phyloP scores from a whole-genome alignment of 92 coral and sea anemone genomes.

The Porites divaricata region DNA sequence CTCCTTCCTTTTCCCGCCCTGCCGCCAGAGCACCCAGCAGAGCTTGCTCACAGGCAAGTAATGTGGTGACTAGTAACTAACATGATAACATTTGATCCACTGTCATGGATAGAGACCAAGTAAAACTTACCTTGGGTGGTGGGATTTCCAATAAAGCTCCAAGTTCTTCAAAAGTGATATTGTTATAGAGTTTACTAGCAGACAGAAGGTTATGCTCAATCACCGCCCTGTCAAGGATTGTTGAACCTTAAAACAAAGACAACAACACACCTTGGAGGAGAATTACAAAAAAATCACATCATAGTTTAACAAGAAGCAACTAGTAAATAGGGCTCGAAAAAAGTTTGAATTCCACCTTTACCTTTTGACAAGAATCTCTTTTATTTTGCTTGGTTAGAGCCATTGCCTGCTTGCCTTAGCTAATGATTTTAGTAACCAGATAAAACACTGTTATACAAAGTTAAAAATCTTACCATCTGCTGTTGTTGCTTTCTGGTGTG shows the following conservation, averaged over 20 bases:
- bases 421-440: neutral
- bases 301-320: neutral
- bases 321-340: too few species aligned
- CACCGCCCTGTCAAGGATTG: constrained; percentile 98
- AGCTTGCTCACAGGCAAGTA: too few species aligned
- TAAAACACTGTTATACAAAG: neutral
- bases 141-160: constrained; percentile 97
- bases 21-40: too few species aligned
- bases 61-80: too few species aligned
- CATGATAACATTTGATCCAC: too few species aligned
- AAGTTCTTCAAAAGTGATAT: constrained; percentile 93
- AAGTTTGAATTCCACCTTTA: too few species aligned
- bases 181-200: constrained; percentile 97
- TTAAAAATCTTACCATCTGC: constrained; percentile 77
- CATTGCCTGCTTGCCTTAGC: neutral
- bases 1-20: too few species aligned
- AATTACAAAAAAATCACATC: neutral
- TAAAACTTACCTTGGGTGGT: constrained; percentile 78
- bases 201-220: constrained; percentile 96
- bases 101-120: too few species aligned
- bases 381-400: too few species aligned
- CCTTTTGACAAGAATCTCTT: too few species aligned
- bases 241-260: constrained; percentile 74
- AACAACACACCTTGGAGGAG: neutral
- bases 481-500: constrained; percentile 95